Percentiles rank a stretch among this genome's conserved stretches.
Conservation (phyloP, 2,888 invertebrate genomes). For the Patella caerulea region DNA sequence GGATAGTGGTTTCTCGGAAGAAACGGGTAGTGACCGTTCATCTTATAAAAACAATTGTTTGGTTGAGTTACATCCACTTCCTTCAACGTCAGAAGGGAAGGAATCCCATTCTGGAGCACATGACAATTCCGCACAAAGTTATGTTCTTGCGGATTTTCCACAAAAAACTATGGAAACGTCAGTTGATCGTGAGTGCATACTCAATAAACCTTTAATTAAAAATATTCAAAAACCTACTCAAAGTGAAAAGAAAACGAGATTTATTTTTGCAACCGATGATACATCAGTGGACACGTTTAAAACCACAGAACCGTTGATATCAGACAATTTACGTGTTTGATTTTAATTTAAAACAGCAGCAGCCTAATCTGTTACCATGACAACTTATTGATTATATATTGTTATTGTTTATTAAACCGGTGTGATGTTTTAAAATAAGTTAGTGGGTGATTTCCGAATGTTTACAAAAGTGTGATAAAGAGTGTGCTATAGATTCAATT, state of each 20-base stretch:
- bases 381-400: no score
- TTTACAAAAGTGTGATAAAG: no score
- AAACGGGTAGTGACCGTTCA: conserved; percentile 25
- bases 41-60: conserved; percentile 1
- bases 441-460: no score
- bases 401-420: no score
- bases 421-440: no score
- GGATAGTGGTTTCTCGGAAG: conserved; percentile 29
- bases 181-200: not conserved
- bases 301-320: no score
- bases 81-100: not conserved
- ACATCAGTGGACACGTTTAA: no score
- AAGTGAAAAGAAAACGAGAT: not conserved
- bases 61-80: not conserved
- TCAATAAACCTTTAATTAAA: not conserved
- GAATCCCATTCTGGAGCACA: not conserved
- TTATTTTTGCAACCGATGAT: not conserved
- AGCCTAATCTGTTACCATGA: no score
- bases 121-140: not conserved
- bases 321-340: no score
- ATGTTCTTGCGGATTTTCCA: not conserved
- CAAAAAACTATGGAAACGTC: not conserved
- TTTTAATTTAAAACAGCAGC: no score
- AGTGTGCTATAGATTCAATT: no score
- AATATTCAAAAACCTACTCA: not conserved